These are phyloP conservation scores for Aptenodytes patagonicus DNA, from an alignment of 2,113 vertebrate genomes.

Conservation along the genomic window DNA sequence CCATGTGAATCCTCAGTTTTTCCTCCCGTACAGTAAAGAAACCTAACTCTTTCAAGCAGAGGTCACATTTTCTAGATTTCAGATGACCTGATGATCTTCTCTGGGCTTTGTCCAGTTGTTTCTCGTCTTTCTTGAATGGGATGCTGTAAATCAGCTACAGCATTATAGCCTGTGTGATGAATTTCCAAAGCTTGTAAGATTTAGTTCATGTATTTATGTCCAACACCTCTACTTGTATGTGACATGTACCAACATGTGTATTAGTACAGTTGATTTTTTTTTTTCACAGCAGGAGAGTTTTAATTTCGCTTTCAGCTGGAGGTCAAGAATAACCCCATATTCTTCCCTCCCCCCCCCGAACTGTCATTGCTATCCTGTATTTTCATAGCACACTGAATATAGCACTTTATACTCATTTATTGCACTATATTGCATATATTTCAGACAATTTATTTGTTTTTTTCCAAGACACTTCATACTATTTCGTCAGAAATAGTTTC, in stretches of 20 bases:
- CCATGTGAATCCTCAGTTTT: neutral
- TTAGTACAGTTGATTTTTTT: neutral
- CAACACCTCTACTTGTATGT: neutral
- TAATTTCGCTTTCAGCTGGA: neutral
- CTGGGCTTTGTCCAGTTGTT: neutral
- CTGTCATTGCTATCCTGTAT: neutral
- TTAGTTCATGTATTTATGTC: neutral
- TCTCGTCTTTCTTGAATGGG: neutral
- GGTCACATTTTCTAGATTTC: neutral
- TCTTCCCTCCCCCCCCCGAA: neutral
- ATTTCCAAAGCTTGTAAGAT: neutral
- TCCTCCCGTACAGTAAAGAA: neutral
- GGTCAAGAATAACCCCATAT: neutral
- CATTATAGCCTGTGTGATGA: neutral
- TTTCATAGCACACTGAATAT: neutral
- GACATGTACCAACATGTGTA: neutral
- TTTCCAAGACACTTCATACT: neutral
- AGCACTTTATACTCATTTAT: neutral
- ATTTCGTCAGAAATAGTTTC: neutral
- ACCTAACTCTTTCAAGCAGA: neutral
- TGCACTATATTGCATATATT: neutral
- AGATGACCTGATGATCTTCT: neutral
- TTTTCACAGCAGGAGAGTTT: neutral
- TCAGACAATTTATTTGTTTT: neutral
- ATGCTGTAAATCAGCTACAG: neutral